phyloP scores from a whole-genome alignment of 2,888 invertebrate genomes.

The Apamea anceps region DNA sequence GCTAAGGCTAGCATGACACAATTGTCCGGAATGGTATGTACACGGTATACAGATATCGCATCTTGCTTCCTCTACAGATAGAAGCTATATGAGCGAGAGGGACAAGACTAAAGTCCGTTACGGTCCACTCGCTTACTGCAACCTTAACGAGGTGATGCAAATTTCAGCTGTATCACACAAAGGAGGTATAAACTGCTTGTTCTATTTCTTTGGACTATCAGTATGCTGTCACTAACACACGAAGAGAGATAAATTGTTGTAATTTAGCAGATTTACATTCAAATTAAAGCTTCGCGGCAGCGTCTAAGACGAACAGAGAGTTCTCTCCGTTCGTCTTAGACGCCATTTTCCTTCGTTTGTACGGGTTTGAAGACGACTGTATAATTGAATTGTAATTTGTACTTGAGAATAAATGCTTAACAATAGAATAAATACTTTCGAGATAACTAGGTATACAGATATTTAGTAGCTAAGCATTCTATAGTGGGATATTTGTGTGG shows the following conservation, averaged over 20 bases:
- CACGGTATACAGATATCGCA: conserved; percentile 29
- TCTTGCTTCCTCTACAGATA: conserved; percentile 30
- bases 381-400: conserved; percentile 31
- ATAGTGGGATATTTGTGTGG: neutral
- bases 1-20: conserved; percentile 65
- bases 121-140: conserved; percentile 50
- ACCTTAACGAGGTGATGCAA: conserved; percentile 69
- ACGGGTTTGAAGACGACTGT: neutral
- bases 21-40: conserved; percentile 61
- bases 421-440: neutral
- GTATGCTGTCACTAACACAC: conserved; percentile 53
- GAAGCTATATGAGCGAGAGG: conserved; percentile 28
- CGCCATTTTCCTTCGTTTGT: conserved; percentile 18
- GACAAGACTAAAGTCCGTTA: conserved; percentile 38
- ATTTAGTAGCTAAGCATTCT: neutral
- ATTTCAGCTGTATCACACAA: conserved; percentile 68
- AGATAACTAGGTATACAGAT: neutral
- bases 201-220: conserved; percentile 67
- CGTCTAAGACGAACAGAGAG: neutral
- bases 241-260: conserved; percentile 60
- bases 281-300: conserved; percentile 44
- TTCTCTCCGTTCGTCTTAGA: conserved; percentile 21
- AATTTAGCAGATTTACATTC: conserved; percentile 57
- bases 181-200: conserved; percentile 67
- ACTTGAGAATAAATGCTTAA: conserved; percentile 13